A percentile compares a stretch with the other conserved stretches of the same genome.
Evolutionary conservation across 2,797 vertebrate species (phyloP).

Genomic region (Melopsittacus undulatus): DNA sequence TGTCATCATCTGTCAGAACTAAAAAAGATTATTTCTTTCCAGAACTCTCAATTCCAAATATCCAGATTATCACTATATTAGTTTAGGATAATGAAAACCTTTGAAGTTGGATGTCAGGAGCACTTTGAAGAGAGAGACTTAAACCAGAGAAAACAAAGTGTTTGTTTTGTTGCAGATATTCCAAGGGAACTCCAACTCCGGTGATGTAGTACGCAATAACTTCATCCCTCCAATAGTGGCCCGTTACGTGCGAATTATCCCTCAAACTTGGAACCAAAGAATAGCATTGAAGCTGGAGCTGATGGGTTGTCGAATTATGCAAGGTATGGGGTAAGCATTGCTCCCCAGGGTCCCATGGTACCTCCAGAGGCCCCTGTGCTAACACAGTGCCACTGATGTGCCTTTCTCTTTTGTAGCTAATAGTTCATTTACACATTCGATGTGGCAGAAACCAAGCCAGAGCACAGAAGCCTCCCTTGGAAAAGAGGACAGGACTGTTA

Average conservation of each 20-base stretch:
- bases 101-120: not conserved
- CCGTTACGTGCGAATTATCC: conserved; percentile 79
- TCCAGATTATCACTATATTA: not conserved
- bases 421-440: conserved; percentile 65
- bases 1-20: not conserved
- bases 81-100: not conserved
- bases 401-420: conserved; percentile 64
- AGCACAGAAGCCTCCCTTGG: conserved; percentile 60
- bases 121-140: not conserved
- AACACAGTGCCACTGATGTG: not conserved
- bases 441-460: conserved; percentile 72
- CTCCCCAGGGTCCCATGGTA: not conserved
- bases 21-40: not conserved
- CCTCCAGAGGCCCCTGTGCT: not conserved
- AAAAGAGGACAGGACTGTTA: conserved; percentile 71
- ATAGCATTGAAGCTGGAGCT: conserved; percentile 82
- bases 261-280: conserved; percentile 79
- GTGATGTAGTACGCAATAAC: conserved; percentile 78
- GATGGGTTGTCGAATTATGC: conserved; percentile 77
- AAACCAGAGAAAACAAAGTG: not conserved
- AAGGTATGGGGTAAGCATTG: conserved; percentile 63
- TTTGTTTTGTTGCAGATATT: conserved; percentile 72
- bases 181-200: conserved; percentile 81
- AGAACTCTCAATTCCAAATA: not conserved
- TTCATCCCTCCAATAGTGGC: conserved; percentile 82